Conservation (phyloP, 2,113 vertebrate genomes). For the Siphamia tubifer region DNA sequence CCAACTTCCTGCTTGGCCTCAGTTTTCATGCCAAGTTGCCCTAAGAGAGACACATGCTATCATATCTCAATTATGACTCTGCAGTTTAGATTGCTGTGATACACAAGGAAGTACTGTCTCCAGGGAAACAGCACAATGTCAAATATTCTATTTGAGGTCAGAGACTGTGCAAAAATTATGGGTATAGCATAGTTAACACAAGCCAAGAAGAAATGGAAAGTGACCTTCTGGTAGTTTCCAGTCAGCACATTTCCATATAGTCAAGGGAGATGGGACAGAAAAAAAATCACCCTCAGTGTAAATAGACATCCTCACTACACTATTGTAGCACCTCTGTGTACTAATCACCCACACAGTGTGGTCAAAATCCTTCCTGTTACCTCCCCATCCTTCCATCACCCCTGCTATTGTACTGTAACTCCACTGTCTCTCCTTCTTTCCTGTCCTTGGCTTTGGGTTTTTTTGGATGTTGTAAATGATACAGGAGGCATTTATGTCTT, state of each 20-base stretch:
- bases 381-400: conserved; percentile 49
- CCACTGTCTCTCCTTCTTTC: conserved; percentile 34
- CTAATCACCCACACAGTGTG: conserved; percentile 60
- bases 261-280: conserved; percentile 32
- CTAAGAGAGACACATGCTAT: conserved; percentile 66
- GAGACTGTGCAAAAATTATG: background rate
- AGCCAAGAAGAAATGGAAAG: conserved; percentile 31
- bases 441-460: conserved; percentile 35
- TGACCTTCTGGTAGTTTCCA: conserved; percentile 34
- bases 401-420: conserved; percentile 52
- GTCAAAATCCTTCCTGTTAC: conserved; percentile 56
- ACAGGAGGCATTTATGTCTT: conserved; percentile 52
- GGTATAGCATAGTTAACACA: background rate
- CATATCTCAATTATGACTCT: conserved; percentile 69
- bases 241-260: conserved; percentile 36
- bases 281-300: conserved; percentile 46
- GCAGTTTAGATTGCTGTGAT: conserved; percentile 67
- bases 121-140: conserved; percentile 1
- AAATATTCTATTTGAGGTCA: conserved; percentile 42
- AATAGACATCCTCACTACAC: conserved; percentile 53
- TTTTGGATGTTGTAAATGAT: conserved; percentile 37
- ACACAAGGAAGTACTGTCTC: conserved; percentile 23
- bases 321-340: conserved; percentile 30
- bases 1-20: conserved; percentile 70
- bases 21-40: conserved; percentile 64